phyloP scores from a whole-genome alignment of 2,888 invertebrate genomes.

The Strigamia maritima region DNA sequence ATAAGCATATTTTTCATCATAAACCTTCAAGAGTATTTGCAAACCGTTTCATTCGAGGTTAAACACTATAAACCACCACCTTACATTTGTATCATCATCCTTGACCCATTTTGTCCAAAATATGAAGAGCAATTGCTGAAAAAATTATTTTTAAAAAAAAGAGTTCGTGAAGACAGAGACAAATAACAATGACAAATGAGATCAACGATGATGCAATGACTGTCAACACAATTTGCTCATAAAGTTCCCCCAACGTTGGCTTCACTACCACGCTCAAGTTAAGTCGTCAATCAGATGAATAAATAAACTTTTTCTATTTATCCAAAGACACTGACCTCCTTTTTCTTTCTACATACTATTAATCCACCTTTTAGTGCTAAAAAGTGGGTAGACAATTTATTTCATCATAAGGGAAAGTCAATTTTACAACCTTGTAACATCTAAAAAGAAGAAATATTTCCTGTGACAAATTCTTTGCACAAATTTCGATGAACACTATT shows the following conservation, averaged over 20 bases:
- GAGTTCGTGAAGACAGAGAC: not conserved
- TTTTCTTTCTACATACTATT: not conserved
- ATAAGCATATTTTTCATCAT: not conserved
- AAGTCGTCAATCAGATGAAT: conserved; percentile 2
- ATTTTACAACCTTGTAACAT: not conserved
- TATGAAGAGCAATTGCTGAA: not conserved
- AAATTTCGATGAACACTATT: not conserved
- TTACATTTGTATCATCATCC: not conserved
- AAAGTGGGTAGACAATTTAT: not conserved
- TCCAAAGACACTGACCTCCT: conserved; percentile 11
- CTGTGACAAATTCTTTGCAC: too few relatives aligned
- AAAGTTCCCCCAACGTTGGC: conserved; percentile 3
- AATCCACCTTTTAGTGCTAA: conserved; percentile 7
- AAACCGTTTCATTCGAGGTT: conserved; percentile 23
- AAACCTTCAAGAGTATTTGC: conserved; percentile 16
- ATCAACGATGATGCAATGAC: not conserved
- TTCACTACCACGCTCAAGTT: not conserved
- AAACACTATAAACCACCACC: not conserved
- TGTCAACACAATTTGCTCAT: not conserved
- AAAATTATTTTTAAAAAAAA: not conserved
- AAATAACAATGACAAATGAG: not conserved
- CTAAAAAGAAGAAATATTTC: not conserved
- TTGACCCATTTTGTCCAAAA: conserved; percentile 25
- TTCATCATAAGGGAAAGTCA: not conserved
- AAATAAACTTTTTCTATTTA: not conserved